Evolutionary conservation across 2,113 vertebrate genomes (phyloP), one percentile per base, ranked within the genome.

Genomic region (Passerina amoena): DNA sequence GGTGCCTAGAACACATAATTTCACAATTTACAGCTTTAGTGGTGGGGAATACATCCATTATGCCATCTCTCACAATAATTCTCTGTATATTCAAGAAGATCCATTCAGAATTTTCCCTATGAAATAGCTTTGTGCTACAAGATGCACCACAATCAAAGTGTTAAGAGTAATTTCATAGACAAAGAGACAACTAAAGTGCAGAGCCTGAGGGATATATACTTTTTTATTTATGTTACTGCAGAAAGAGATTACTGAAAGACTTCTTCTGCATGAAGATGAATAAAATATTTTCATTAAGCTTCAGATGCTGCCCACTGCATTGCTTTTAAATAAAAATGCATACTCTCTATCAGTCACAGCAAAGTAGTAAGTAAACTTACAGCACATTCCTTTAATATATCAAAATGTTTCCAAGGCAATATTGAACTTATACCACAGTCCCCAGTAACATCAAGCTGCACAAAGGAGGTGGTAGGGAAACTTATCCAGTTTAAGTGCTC

Each of bases 401-500:
- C 83, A 97, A 97, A 97, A 94, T 92, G 88, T 97, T 97, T 98
- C 94, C 97, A 98, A 98, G 97, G 97, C 97, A 98, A 91, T 88
- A 97, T 92, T 93, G 89, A 96, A 92, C 63, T 82, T 86, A 86
- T 88, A 90, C 96, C 96, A 95, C 93, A 94, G 94, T 97, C 93
- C 68, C 97, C 96, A 97, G 71, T 86, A 96, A 97, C 65, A 89
- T 45, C 69, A 84, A 94, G 84, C 96, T 94, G 92, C 90, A 79
- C 71, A 51, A 90, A 94, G 86, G 92, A 90, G 85, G 63, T 40
- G 5, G 53, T 23, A 71, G 30, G 68, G 86, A 91, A 92, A 60
- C 40, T 72, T 59, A 54, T 78, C 84, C 79, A 63, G 78, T 73
- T 97, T 99, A 99, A 89, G 97, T 97, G 93, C 97, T 98, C 97